Conservation (phyloP, 2,797 vertebrate genomes). For the Pampus argenteus region DNA sequence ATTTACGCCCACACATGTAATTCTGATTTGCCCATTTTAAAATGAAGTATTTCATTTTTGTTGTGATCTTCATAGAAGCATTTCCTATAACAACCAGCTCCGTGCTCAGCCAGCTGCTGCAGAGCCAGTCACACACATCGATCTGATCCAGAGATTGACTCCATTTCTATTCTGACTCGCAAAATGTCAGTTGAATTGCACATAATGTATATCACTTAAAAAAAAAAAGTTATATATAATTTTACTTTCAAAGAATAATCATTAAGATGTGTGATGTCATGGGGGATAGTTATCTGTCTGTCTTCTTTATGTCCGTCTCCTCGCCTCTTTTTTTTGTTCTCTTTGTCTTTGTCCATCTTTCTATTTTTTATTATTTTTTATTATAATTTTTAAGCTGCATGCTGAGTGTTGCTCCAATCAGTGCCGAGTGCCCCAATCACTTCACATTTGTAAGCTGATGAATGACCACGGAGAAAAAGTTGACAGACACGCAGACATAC, state of each 20-base stretch:
- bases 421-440: constrained; percentile 69
- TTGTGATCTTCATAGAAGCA: constrained; percentile 31
- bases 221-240: not conserved
- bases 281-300: not conserved
- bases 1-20: constrained; percentile 38
- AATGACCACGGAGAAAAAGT: constrained; percentile 43
- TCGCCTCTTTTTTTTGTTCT: not conserved
- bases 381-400: constrained; percentile 31
- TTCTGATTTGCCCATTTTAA: constrained; percentile 17
- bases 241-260: not conserved
- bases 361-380: constrained; percentile 35
- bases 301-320: not conserved
- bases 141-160: constrained; percentile 38
- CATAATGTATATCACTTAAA: not conserved
- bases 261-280: not conserved
- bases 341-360: constrained; percentile 2
- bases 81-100: constrained; percentile 10
- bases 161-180: constrained; percentile 32
- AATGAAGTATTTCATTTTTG: constrained; percentile 19
- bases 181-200: constrained; percentile 26
- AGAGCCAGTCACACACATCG: constrained; percentile 29
- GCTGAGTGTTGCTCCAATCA: constrained; percentile 66
- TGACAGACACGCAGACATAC: constrained; percentile 35
- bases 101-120: constrained; percentile 33
- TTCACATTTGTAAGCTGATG: constrained; percentile 68